Conservation (phyloP, 2,888 invertebrate species). For the Pristionchus mayeri region DNA sequence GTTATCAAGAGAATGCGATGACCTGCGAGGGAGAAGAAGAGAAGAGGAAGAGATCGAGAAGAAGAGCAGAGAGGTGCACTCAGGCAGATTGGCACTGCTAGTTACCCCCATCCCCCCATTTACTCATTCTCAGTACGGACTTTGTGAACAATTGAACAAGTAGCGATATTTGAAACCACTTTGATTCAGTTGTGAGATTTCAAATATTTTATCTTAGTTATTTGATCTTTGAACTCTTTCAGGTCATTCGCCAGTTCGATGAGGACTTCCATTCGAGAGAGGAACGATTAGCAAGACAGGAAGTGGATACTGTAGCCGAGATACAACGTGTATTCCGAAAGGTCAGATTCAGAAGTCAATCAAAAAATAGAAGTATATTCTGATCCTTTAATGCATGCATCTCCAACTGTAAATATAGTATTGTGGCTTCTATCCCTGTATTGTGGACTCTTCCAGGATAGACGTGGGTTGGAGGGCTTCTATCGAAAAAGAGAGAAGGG, state of each 20-base stretch:
- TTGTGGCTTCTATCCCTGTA: too few species aligned
- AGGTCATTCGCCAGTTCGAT: constrained; percentile 31
- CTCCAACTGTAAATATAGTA: too few species aligned
- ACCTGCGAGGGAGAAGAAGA: not conserved
- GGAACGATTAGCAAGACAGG: not conserved
- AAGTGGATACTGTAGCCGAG: constrained; percentile 27
- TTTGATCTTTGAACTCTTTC: constrained; percentile 26
- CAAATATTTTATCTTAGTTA: not conserved
- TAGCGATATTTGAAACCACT: not conserved
- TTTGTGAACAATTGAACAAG: too few species aligned
- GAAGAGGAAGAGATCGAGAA: constrained; percentile 28
- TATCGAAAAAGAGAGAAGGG: too few species aligned
- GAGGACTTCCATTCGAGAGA: constrained; percentile 13
- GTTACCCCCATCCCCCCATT: too few species aligned
- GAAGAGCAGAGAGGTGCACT: constrained; percentile 22
- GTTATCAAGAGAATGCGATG: not conserved
- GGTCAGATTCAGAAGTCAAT: not conserved
- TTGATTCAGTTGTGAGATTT: not conserved
- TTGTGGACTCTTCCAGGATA: too few species aligned
- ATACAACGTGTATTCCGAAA: constrained; percentile 36
- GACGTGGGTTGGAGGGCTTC: too few species aligned
- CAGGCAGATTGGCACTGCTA: too few species aligned
- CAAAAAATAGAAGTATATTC: not conserved
- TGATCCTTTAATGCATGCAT: too few species aligned
- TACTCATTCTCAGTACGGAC: too few species aligned